A percentile compares a stretch with the other conserved stretches of the same genome.
phyloP scores from a whole-genome alignment of 2,113 vertebrate species.

The Otocyon megalotis region DNA sequence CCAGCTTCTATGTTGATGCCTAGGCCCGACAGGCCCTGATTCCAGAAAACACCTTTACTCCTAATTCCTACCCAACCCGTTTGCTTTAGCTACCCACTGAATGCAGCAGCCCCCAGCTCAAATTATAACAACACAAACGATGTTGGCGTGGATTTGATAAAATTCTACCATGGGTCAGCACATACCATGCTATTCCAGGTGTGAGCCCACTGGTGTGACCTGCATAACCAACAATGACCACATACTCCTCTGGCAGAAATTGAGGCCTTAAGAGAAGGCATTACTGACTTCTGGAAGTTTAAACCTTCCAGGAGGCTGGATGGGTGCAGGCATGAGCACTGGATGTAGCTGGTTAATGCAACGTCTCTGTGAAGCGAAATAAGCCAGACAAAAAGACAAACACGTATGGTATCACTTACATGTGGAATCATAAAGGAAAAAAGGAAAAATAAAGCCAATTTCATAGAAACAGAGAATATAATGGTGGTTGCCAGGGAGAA shows the following conservation, averaged over 20 bases:
- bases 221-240: not conserved
- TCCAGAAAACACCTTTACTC: not conserved
- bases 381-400: not conserved
- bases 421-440: not conserved
- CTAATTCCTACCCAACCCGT: not conserved
- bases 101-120: not conserved
- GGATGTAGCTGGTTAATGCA: not conserved
- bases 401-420: not conserved
- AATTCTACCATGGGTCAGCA: not conserved
- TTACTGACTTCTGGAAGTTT: not conserved
- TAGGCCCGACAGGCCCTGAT: not conserved
- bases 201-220: not conserved
- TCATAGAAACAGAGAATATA: not conserved
- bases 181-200: not conserved
- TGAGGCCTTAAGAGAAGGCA: not conserved
- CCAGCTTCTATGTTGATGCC: not conserved
- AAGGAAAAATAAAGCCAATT: not conserved
- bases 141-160: not conserved
- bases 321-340: not conserved
- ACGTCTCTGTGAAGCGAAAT: not conserved
- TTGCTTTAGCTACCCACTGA: not conserved
- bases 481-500: not conserved
- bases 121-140: not conserved
- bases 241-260: not conserved
- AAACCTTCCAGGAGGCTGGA: not conserved